Evolutionary conservation across 2,888 invertebrate species (phyloP).

Genomic region (Noctua comes): DNA sequence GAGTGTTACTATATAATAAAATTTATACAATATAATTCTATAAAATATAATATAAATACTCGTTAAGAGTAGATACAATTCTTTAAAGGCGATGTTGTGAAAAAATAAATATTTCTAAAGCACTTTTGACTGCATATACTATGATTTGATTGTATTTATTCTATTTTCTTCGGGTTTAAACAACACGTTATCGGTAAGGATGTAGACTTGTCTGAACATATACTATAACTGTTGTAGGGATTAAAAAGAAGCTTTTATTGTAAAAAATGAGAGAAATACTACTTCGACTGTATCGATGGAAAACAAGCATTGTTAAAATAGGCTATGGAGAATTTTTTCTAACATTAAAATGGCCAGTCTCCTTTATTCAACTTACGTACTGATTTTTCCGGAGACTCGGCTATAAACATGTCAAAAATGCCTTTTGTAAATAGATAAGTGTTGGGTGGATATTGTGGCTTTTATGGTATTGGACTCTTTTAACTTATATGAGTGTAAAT

Average conservation of each 20-base stretch:
- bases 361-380: constrained; percentile 10
- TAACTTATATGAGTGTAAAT: constrained; percentile 24
- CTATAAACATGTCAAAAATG: constrained; percentile 45
- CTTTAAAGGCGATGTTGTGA: constrained; percentile 29
- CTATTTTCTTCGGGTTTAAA: constrained; percentile 24
- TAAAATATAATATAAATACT: constrained; percentile 32
- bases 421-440: constrained; percentile 64
- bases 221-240: constrained; percentile 26
- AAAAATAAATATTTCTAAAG: constrained; percentile 37
- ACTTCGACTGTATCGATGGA: constrained; percentile 29
- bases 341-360: constrained; percentile 19
- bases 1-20: constrained; percentile 48
- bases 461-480: constrained; percentile 48
- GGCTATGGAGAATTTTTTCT: constrained; percentile 1
- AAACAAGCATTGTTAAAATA: constrained; percentile 27
- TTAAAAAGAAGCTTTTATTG: constrained; percentile 36
- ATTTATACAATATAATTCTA: constrained; percentile 46
- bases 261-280: constrained; percentile 32
- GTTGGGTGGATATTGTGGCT: constrained; percentile 51
- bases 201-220: constrained; percentile 29
- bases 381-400: constrained; percentile 26
- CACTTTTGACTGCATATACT: constrained; percentile 46
- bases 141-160: constrained; percentile 23
- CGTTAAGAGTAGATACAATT: constrained; percentile 36
- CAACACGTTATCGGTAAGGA: constrained; percentile 33